A percentile compares a stretch with the other conserved stretches of the same genome.
phyloP scores from a whole-genome alignment of 2,797 vertebrate species.

The Hippocampus kuda region DNA sequence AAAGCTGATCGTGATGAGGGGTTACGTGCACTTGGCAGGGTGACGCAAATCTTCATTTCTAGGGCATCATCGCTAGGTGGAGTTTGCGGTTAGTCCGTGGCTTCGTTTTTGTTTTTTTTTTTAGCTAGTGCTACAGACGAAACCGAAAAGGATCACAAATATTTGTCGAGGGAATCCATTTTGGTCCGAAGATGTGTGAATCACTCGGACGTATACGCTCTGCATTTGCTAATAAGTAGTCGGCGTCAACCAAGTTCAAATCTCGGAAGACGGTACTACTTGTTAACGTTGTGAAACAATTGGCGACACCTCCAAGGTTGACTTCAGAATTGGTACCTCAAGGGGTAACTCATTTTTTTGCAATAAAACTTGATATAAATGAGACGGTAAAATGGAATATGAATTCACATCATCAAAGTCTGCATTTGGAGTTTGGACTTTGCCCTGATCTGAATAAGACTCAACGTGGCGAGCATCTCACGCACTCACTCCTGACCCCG shows the following conservation, averaged over 20 bases:
- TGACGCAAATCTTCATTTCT: background rate
- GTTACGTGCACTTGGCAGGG: background rate
- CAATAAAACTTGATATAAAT: slow-evolving; percentile 1
- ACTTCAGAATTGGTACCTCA: background rate
- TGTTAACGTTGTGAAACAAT: too few species aligned
- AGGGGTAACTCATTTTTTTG: background rate
- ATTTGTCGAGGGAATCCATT: background rate
- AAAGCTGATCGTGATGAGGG: background rate
- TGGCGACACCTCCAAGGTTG: too few species aligned
- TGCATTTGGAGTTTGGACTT: background rate
- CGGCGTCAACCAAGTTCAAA: too few species aligned
- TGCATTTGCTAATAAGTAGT: too few species aligned
- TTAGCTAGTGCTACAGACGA: background rate
- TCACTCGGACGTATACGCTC: background rate
- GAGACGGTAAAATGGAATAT: background rate
- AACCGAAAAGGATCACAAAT: background rate
- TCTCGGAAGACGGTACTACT: too few species aligned
- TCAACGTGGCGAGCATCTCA: background rate
- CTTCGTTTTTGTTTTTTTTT: background rate
- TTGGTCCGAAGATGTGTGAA: background rate
- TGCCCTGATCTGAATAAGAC: background rate
- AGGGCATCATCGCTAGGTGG: background rate
- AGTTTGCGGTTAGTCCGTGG: background rate
- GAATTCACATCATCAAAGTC: background rate
- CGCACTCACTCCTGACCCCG: slow-evolving; percentile 12